A percentile compares a stretch with the other conserved stretches of the same genome.
phyloP scores from a whole-genome alignment of 2,113 vertebrate genomes.

The Aptenodytes forsteri region DNA sequence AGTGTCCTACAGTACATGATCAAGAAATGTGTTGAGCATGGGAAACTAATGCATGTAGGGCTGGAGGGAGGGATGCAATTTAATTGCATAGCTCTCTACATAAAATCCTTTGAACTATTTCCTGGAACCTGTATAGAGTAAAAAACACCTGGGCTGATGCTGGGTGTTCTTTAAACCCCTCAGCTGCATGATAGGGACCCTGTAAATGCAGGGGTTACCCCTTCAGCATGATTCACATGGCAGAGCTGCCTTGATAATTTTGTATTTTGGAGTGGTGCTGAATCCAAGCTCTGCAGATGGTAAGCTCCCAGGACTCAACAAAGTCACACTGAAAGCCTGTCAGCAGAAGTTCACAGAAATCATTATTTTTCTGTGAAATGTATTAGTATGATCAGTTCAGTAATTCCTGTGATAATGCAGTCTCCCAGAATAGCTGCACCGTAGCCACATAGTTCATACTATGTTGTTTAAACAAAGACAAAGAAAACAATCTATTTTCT shows the following conservation, averaged over 20 bases:
- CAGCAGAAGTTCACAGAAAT: not conserved
- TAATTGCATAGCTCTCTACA: not conserved
- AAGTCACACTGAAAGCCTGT: not conserved
- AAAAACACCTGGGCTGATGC: not conserved
- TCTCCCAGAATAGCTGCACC: not conserved
- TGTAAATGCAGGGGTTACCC: not conserved
- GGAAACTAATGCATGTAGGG: not conserved
- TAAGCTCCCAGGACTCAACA: not conserved
- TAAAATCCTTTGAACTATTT: not conserved
- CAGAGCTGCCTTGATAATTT: not conserved
- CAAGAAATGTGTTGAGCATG: not conserved
- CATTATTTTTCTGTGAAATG: not conserved
- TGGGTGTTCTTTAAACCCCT: not conserved
- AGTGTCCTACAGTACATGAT: not conserved
- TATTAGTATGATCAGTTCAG: not conserved
- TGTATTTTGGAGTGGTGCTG: not conserved
- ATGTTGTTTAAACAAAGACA: not conserved
- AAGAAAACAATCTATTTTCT: not conserved
- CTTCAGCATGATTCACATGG: not conserved
- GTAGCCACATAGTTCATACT: rapidly evolving
- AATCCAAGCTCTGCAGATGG: not conserved
- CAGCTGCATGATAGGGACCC: not conserved
- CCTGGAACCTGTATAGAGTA: not conserved
- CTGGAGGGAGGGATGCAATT: not conserved
- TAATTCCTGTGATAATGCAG: not conserved